Base-by-base conservation (phyloP, 2,888 invertebrate genomes). In the Rugalucina vietnamica region DNA sequence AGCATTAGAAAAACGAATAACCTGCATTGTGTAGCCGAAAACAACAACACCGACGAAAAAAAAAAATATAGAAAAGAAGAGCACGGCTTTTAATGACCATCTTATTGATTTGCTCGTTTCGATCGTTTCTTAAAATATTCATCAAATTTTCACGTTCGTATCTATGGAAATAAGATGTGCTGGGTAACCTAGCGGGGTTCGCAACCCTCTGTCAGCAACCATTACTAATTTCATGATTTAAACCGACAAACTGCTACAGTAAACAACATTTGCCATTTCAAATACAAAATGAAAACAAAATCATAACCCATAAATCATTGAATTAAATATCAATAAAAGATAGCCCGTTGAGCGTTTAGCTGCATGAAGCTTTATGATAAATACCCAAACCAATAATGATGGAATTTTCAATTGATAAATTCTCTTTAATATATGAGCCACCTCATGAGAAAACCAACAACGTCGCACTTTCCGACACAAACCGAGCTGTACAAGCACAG, bases 291-390 rank as follows among this genome's bases (percentile, higher is more conserved):
- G 54, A 54, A 54, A 54, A 21, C 54, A 54, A 54, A 54, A 54
- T 54, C 37, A 14, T n/a, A 34, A 65, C 32, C 34, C 32, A 65
- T 65, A 32, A 32, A 65, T 70, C 70, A 70, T 34, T 24, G 37
- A 32, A 37, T 36, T 70, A 70, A 70, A 70, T 70, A 70, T 70
- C 70, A 70, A 70, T 70, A 70, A 70, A 27, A 70, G 70, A 70
- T 70, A 70, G 10, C n/a, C 1, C 24, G 29, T 34, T 70, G 36
- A 36, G 70, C 34, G 37, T 12, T 24, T 36, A 70, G 34, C 70
- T n/a, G 70, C 37, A 36, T 34, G 70, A 70, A n/a, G 5, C 70
- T 18, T 57, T n/a, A 32, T 70, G 36, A 70, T 70, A 36, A 36
- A 70, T 70, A 36, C n/a, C 2, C 34, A n/a, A 21, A n/a, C 54